phyloP scores from a whole-genome alignment of 2,888 invertebrate genomes.

The Eugnorisma glareosa region DNA sequence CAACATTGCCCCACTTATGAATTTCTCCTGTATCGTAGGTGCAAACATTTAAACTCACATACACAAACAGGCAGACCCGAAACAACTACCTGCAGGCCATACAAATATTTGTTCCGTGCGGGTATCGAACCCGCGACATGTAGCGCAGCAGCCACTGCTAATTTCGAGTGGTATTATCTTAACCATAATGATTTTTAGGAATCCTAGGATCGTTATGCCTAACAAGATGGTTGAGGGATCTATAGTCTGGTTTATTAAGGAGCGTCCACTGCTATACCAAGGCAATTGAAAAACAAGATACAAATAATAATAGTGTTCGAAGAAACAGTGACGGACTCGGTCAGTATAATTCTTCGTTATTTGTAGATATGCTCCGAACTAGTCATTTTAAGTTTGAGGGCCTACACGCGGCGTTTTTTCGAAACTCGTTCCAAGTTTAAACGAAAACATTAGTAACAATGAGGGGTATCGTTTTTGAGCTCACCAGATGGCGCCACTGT shows the following conservation, averaged over 20 bases:
- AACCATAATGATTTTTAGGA: neutral
- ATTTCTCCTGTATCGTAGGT: too few relatives aligned
- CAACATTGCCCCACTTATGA: neutral
- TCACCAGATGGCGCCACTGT: too few relatives aligned
- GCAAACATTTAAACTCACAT: neutral
- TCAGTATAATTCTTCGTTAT: constrained; percentile 8
- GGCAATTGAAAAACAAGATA: too few relatives aligned
- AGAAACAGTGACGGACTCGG: neutral
- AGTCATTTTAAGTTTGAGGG: constrained; percentile 27
- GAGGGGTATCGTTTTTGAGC: too few relatives aligned
- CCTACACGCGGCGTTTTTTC: neutral
- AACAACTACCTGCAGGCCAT: neutral
- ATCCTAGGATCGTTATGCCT: neutral
- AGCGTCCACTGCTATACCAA: too few relatives aligned
- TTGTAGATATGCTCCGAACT: constrained; percentile 29
- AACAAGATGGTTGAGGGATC: neutral
- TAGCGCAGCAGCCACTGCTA: neutral
- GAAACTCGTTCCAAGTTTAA: neutral
- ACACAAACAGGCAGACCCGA: neutral
- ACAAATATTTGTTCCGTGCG: neutral
- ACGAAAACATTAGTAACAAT: neutral
- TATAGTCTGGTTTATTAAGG: neutral
- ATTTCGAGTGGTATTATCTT: too few relatives aligned
- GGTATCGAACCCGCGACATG: neutral
- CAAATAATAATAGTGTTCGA: neutral